Percentiles rank a stretch among this genome's conserved stretches.
Evolutionary conservation across 2,113 vertebrate species (phyloP).

Genomic region (Abramis brama): DNA sequence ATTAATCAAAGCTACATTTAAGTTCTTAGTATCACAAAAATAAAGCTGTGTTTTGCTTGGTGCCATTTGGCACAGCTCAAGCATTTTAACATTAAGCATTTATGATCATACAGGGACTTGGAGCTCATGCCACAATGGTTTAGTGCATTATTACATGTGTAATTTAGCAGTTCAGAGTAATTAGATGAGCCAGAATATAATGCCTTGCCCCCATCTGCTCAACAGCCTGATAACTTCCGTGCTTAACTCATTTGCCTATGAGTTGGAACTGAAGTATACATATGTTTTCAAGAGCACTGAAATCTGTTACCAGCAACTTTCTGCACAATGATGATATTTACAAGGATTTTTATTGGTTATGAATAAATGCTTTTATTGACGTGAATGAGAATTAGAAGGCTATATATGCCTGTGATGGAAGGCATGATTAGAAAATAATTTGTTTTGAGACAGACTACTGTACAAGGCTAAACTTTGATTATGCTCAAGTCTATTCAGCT

Average conservation of each 20-base stretch:
- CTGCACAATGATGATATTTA: background rate
- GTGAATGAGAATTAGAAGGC: background rate
- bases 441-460: background rate
- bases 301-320: conserved; percentile 19
- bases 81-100: conserved; percentile 5
- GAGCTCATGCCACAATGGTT: conserved; percentile 22
- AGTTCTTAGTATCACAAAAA: background rate
- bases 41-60: background rate
- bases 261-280: conserved; percentile 7
- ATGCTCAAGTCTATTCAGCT: background rate
- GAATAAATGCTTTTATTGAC: background rate
- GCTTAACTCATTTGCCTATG: conserved; percentile 5
- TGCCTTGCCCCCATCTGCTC: conserved; percentile 23
- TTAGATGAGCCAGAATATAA: conserved; percentile 18
- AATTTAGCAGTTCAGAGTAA: conserved; percentile 29
- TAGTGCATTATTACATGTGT: conserved; percentile 27
- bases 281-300: background rate
- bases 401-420: background rate
- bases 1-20: background rate
- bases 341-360: background rate
- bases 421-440: background rate
- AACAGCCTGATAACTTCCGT: conserved; percentile 15
- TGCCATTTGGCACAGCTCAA: background rate
- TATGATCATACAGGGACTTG: background rate
- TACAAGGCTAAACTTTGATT: background rate